phyloP scores from a whole-genome alignment of 2,888 invertebrate genomes.

The Acanthosepion pharaonis region DNA sequence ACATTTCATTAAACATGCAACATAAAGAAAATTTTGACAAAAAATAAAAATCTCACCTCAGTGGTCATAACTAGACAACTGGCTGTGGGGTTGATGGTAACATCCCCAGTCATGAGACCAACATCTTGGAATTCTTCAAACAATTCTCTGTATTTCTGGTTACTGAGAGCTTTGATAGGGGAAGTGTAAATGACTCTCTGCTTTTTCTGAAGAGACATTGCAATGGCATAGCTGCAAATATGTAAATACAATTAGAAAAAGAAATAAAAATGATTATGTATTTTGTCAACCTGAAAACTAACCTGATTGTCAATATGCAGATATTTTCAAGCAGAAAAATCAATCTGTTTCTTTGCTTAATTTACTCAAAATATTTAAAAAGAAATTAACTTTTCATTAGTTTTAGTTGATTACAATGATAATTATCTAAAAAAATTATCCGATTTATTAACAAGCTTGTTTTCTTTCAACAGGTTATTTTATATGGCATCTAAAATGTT shows the following conservation, averaged over 20 bases:
- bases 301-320: no score
- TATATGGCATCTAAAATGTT: no score
- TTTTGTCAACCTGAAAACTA: not conserved
- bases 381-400: no score
- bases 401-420: no score
- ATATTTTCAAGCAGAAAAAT: not conserved
- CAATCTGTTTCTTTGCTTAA: no score
- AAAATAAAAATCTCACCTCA: constrained; percentile 78
- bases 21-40: no score
- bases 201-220: constrained; percentile 91
- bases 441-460: no score
- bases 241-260: not conserved
- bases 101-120: constrained; percentile 98
- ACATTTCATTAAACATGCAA: no score
- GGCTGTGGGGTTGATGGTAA: constrained; percentile 98
- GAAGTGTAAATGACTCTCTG: constrained; percentile 99
- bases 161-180: constrained; percentile 98
- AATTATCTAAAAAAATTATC: no score
- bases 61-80: constrained; percentile 99
- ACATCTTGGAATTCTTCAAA: constrained; percentile 97
- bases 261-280: not conserved
- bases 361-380: no score
- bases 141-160: constrained; percentile 99
- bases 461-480: no score
- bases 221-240: constrained; percentile 86